phyloP scores from a whole-genome alignment of 1,140 invertebrate genomes.

The Conopomorpha cramerella region DNA sequence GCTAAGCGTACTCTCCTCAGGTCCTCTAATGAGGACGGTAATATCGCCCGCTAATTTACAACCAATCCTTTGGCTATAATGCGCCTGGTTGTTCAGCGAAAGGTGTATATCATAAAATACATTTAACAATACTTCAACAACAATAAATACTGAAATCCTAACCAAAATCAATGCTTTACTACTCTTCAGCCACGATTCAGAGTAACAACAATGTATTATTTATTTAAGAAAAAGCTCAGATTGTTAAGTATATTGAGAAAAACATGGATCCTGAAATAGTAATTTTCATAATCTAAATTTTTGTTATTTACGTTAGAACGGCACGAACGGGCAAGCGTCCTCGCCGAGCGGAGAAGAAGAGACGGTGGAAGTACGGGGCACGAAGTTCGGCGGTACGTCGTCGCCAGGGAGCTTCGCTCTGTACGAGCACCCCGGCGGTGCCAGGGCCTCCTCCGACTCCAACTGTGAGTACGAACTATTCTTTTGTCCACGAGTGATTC shows the following conservation, averaged over 20 bases:
- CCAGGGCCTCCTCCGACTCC: slow-evolving; percentile 19
- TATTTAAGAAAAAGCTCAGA: not conserved
- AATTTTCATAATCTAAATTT: not conserved
- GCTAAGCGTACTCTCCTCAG: no score
- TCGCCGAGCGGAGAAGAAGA: slow-evolving; percentile 25
- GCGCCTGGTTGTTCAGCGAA: no score
- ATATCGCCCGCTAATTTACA: no score
- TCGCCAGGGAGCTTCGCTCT: slow-evolving; percentile 46
- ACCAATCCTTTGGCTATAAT: no score
- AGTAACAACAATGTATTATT: no score
- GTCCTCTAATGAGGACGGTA: no score
- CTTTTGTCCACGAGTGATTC: not conserved
- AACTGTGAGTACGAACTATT: slow-evolving; percentile 22
- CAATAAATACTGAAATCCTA: no score
- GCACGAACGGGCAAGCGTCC: slow-evolving; percentile 19
- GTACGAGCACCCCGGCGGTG: slow-evolving; percentile 30
- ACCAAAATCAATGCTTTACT: no score
- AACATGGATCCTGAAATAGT: not conserved
- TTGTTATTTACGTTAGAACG: slow-evolving; percentile 11
- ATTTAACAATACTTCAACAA: no score
- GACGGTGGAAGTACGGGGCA: slow-evolving; percentile 37
- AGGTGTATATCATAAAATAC: no score
- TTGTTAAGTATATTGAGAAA: not conserved
- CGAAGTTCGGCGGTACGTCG: slow-evolving; percentile 18
- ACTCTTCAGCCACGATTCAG: no score